Evolutionary conservation across 2,797 vertebrate genomes (phyloP), one percentile per base, ranked within the genome.

Genomic region (Dallia pectoralis): DNA sequence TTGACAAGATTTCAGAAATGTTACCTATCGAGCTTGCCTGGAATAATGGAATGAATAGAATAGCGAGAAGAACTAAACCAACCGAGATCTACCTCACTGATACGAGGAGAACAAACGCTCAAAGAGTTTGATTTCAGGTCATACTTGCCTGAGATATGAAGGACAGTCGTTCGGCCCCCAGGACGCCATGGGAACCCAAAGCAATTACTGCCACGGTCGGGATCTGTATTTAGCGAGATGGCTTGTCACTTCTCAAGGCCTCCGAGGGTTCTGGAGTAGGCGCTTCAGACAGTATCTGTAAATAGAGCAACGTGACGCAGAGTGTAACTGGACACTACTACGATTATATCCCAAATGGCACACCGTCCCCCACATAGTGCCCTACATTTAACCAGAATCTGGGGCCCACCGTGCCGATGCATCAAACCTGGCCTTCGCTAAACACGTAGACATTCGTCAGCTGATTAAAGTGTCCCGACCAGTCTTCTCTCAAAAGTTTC

Each of bases 221-320:
- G 71, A 72, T 87, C 81, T 81, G 86, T 89, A 90, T 94, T 92
- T 92, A 88, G 89, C 91, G 87, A 79, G 87, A 83, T 71, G 67
- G 87, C 85, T 91, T 92, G 90, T 90, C 90, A 89, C 89, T 91
- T 89, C 91, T 91, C 88, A 91, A 85, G 87, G 87, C 78, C 82
- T 83, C 18, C 0, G 1, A 4, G 76, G 86, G 87, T 83, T 90
- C 79, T 87, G 72, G 73, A 81, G 84, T 69, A 86, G 73, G 86
- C 81, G 86, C 85, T 81, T 86, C 63, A 79, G 71, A 80, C 83
- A 59, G 74, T 75, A 79, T 84, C 86, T 87, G 67, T 78, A 91
- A 92, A 93, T 91, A 91, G 90, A 87, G 82, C 77, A 2, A 51
- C 4, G 53, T 44, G 47, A 73, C 80, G 74, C 79, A 62, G 53